These are phyloP conservation scores for Amazona finschi DNA, from an alignment of 2,797 vertebrate genomes.

Conservation along the genomic window DNA sequence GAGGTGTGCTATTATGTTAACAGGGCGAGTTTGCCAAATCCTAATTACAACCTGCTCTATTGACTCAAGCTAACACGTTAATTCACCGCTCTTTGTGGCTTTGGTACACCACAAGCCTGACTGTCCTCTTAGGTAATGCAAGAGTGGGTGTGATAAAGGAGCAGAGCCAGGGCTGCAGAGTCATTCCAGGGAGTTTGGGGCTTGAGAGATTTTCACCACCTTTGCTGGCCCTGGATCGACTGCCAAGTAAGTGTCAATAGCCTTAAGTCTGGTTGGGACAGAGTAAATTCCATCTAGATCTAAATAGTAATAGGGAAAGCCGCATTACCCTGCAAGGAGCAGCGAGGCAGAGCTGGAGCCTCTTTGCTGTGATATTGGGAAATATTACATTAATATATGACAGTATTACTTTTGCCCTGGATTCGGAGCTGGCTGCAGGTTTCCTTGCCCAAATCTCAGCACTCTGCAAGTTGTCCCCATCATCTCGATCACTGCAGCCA, in stretches of 20 bases:
- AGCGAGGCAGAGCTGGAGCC: background rate
- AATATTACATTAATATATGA: background rate
- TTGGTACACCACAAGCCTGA: background rate
- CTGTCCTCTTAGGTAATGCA: slow-evolving; percentile 17
- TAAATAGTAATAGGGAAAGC: background rate
- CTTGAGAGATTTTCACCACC: background rate
- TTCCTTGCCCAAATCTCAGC: background rate
- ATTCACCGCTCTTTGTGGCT: background rate
- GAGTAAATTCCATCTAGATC: background rate
- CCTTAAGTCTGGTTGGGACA: background rate
- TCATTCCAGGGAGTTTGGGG: background rate
- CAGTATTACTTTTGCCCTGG: background rate
- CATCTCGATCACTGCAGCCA: background rate
- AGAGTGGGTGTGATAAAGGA: background rate
- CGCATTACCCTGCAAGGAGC: background rate
- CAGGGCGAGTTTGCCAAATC: background rate
- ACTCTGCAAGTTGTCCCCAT: background rate
- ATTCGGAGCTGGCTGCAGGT: background rate
- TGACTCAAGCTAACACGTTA: background rate
- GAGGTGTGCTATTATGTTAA: background rate
- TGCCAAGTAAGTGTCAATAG: background rate
- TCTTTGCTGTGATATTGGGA: background rate
- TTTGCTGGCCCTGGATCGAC: background rate
- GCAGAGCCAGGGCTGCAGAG: background rate
- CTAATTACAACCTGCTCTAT: background rate